Base-by-base conservation (phyloP, 37 sponge, comb jelly and placozoan species). In the Eunapius fragilis region DNA sequence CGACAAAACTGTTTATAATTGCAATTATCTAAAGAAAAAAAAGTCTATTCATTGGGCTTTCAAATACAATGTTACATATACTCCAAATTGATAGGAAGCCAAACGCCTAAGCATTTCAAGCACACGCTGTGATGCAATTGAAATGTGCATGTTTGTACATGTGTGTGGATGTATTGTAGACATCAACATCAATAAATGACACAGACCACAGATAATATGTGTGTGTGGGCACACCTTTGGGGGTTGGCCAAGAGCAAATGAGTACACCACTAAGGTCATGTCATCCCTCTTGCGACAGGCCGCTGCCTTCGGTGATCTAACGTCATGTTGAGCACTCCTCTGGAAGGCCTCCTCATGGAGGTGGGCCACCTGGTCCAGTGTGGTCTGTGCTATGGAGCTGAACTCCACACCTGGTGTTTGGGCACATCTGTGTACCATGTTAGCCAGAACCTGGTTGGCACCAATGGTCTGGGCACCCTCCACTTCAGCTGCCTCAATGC, bases 281-380 rank as follows among this genome's bases (percentile, higher is more conserved):
- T 96, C 97, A 47, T 96, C 97, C 27, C 90, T 81, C 77, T 96
- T 94, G 19, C 91, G 49, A 58, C 92, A 94, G 10, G 73, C 48
- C 2, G 85, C 79, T 28, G 92, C 91, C 24, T 74, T 14, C 7
- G 82, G 75, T 32, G 89, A 87, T 9, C 79, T 34, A 2, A 23
- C 25, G 45, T 85, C 86, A 26, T 69, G 26, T 35, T 36, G 31
- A 32, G 94, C 88, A 72, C 23, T 69, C 27, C 31, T 72, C 22
- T 69, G n/a, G 68, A 80, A 91, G 19, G 74, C 33, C 13, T 82
- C 71, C 10, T 86, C 34, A 79, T 96, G 95, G 49, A 84, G 37
- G 1, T 38, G 13, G 13, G 71, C 23, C 26, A 94, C 83, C 22
- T 84, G 76, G 14, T 72, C 80, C 68, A 96, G 72, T 24, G 94